Percentiles rank a stretch among this genome's conserved stretches.
These are phyloP conservation scores for Disparrhopalites patrizii DNA, from an alignment of 2,888 invertebrate genomes.

Conservation along the genomic window DNA sequence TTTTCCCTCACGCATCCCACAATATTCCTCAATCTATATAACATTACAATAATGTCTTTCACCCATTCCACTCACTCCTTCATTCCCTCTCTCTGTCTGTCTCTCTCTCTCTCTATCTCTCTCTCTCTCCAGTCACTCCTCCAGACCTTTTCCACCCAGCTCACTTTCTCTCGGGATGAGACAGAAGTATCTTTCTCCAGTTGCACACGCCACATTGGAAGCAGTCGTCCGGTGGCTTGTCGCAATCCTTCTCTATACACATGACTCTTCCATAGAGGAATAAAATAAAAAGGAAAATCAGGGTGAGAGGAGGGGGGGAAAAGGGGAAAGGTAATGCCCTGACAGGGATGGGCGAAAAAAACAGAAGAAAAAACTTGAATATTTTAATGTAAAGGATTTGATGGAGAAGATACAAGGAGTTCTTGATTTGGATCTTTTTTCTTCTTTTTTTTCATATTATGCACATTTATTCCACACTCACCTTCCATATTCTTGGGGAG, in stretches of 20 bases:
- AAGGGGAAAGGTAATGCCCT: too few relatives aligned
- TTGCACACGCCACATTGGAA: too few relatives aligned
- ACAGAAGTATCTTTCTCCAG: too few relatives aligned
- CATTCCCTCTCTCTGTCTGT: not conserved
- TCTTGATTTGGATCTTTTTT: too few relatives aligned
- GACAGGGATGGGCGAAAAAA: too few relatives aligned
- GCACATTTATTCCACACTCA: too few relatives aligned
- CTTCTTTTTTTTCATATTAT: too few relatives aligned
- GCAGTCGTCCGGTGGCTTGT: not conserved
- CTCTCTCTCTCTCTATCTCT: not conserved
- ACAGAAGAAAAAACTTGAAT: conserved; percentile 3
- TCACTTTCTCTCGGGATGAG: too few relatives aligned
- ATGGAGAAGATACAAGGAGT: not conserved
- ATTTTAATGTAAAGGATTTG: conserved; percentile 3
- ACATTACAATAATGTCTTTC: conserved; percentile 11
- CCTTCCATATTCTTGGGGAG: too few relatives aligned
- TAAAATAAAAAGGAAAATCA: not conserved
- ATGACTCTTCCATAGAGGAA: not conserved
- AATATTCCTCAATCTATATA: conserved; percentile 1
- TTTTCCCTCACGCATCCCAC: not conserved
- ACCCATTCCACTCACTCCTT: not conserved
- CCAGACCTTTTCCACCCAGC: not conserved
- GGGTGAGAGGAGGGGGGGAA: not conserved
- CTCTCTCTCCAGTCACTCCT: not conserved
- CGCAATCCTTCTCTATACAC: not conserved